Conservation (phyloP, 2,888 invertebrate genomes). For the Chrysina gloriosa region DNA sequence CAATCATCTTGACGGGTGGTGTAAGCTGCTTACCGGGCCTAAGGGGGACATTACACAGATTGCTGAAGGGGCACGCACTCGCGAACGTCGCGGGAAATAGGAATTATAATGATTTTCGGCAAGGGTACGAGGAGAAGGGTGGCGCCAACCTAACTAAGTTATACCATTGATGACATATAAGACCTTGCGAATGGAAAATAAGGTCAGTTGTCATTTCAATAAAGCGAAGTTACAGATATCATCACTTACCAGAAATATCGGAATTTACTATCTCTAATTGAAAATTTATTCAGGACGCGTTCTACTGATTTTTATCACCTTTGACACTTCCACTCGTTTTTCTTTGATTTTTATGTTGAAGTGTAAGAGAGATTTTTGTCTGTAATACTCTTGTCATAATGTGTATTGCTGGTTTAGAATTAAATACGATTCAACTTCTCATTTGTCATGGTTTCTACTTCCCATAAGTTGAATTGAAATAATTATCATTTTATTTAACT, state of each 20-base stretch:
- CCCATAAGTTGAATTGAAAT: too few species aligned
- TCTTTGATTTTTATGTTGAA: too few species aligned
- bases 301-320: not conserved
- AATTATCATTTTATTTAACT: too few species aligned
- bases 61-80: constrained; percentile 56
- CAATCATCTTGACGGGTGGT: constrained; percentile 59
- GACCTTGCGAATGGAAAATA: constrained; percentile 35
- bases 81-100: constrained; percentile 51
- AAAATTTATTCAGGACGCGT: not conserved
- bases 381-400: too few species aligned
- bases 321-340: too few species aligned
- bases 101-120: constrained; percentile 53
- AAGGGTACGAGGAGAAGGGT: constrained; percentile 22
- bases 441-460: too few species aligned
- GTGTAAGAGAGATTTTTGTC: too few species aligned
- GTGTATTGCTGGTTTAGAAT: too few species aligned
- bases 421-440: too few species aligned
- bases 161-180: constrained; percentile 27
- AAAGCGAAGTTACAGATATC: constrained; percentile 7
- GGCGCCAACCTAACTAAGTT: constrained; percentile 22
- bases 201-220: constrained; percentile 13
- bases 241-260: not conserved
- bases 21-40: constrained; percentile 62
- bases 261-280: constrained; percentile 8
- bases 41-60: constrained; percentile 63